Conservation (phyloP, 2,113 vertebrate species). For the Dendrocopos noguchii region DNA sequence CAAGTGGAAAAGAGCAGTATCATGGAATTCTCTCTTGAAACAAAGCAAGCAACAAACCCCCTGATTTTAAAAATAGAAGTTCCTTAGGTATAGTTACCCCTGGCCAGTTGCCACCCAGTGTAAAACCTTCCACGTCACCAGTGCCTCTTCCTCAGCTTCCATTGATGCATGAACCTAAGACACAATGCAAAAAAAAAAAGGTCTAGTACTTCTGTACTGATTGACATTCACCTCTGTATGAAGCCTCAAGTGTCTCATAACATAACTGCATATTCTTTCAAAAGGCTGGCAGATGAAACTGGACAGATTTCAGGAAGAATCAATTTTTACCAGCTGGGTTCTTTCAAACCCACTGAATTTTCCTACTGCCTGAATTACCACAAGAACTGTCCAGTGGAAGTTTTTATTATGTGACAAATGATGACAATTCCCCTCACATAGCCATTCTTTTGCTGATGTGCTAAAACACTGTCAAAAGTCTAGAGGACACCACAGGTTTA, state of each 20-base stretch:
- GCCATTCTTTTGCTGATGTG: background rate
- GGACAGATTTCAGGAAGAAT: background rate
- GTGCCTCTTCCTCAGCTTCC: background rate
- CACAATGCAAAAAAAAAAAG: background rate
- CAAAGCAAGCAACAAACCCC: background rate
- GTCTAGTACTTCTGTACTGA: fast-evolving
- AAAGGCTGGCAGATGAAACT: background rate
- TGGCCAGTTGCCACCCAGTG: background rate
- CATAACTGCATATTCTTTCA: background rate
- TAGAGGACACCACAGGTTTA: background rate
- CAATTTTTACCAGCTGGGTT: background rate
- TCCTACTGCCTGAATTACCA: background rate
- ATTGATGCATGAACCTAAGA: background rate
- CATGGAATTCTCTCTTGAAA: background rate
- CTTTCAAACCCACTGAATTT: background rate
- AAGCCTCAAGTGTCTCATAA: background rate
- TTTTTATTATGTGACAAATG: background rate
- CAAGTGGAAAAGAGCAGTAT: background rate
- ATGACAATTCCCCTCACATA: background rate
- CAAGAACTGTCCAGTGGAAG: background rate
- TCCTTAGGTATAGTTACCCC: background rate
- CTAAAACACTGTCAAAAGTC: background rate
- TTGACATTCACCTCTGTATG: background rate
- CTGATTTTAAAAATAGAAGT: background rate
- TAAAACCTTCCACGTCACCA: background rate